Evolutionary conservation across 2,888 invertebrate species (phyloP).

Genomic region (Crocallis elinguaria): DNA sequence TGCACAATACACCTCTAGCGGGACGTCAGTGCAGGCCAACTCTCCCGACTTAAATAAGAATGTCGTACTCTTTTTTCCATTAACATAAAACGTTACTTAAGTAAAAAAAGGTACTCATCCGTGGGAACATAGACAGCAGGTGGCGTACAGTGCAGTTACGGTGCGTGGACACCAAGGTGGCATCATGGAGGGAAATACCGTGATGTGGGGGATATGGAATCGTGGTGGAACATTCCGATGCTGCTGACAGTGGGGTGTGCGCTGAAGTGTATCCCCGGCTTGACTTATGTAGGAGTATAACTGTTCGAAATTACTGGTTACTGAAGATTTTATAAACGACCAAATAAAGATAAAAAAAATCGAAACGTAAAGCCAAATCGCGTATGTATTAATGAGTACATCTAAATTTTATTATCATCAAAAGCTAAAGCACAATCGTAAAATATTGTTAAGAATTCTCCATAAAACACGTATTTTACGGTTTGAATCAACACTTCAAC

Average conservation of each 20-base stretch:
- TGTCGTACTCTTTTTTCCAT: no score
- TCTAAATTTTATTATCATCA: no score
- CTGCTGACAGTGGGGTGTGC: slow-evolving; percentile 62
- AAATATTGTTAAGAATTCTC: not conserved
- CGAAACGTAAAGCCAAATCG: no score
- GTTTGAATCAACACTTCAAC: not conserved
- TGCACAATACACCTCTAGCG: no score
- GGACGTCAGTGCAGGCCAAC: no score
- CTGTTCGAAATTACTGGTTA: not conserved
- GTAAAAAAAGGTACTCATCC: slow-evolving; percentile 43
- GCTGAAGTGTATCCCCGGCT: slow-evolving; percentile 63
- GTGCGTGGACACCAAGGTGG: slow-evolving; percentile 57
- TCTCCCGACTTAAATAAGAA: no score
- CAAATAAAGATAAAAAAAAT: no score
- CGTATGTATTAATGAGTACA: no score
- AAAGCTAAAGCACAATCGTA: no score
- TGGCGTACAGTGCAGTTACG: slow-evolving; percentile 74
- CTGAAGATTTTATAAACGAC: not conserved
- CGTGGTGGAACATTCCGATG: slow-evolving; percentile 49
- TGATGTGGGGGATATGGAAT: slow-evolving; percentile 26
- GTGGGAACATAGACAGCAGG: slow-evolving; percentile 77
- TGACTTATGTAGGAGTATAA: slow-evolving; percentile 14
- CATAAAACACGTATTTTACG: not conserved
- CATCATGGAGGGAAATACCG: slow-evolving; percentile 26
- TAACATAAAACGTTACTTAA: slow-evolving; percentile 8